A percentile compares a stretch with the other conserved stretches of the same genome.
These are phyloP conservation scores for Sipha flava DNA, from an alignment of 1,140 invertebrate genomes.

Conservation along the genomic window DNA sequence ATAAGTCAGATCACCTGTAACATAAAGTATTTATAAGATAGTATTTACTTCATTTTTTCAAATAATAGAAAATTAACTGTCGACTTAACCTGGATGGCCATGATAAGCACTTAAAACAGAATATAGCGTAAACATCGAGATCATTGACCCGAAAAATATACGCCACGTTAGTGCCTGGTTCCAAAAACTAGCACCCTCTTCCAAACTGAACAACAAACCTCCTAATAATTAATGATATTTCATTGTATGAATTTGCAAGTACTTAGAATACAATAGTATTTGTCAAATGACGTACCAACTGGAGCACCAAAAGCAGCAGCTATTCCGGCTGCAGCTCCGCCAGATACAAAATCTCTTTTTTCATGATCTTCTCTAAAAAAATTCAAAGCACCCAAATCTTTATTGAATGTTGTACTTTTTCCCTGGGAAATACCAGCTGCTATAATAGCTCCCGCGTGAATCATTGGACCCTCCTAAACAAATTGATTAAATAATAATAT, in stretches of 20 bases:
- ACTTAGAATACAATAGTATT: background rate
- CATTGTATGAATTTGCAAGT: too few relatives aligned
- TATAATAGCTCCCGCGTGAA: conserved; percentile 93
- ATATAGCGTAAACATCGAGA: conserved; percentile 94
- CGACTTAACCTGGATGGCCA: conserved; percentile 67
- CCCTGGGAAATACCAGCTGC: conserved; percentile 97
- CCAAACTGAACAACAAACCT: conserved; percentile 93
- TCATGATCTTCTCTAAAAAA: conserved; percentile 94
- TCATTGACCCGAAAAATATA: conserved; percentile 93
- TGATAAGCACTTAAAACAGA: conserved; percentile 82
- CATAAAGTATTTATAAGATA: background rate
- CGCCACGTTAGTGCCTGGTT: conserved; percentile 96
- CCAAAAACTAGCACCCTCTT: conserved; percentile 98
- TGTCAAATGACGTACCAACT: conserved; percentile 56
- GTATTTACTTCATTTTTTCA: background rate
- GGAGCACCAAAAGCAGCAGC: conserved; percentile 95
- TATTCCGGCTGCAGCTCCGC: conserved; percentile 92
- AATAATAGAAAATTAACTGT: conserved; percentile 44
- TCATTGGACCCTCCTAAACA: conserved; percentile 96
- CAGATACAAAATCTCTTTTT: conserved; percentile 96
- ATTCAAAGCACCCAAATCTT: conserved; percentile 79
- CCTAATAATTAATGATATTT: conserved; percentile 49
- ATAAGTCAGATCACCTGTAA: conserved; percentile 50
- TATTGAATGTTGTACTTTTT: conserved; percentile 80
- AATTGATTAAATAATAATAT: background rate